Evolutionary conservation across 2,113 vertebrate species (phyloP), one percentile per base, ranked within the genome.

Genomic region (Puffinus mauretanicus): DNA sequence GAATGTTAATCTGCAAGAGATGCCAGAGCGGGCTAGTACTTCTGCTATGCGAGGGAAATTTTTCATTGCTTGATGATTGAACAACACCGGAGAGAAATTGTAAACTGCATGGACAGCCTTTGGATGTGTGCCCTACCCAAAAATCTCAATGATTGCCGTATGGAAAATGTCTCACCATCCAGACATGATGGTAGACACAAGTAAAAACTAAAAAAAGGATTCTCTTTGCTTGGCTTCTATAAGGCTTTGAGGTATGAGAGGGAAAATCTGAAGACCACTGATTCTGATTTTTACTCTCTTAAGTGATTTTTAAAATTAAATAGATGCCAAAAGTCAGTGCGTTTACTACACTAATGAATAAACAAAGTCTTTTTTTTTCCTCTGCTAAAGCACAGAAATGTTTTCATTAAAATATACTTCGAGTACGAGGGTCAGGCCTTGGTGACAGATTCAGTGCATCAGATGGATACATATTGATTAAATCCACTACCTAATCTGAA

Each of bases 401-500:
- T 55, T 91, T 75, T 60, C 30, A 57, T 64, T 69, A 75, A 79
- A 66, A 79, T 8, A 32, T 16, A 46, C 29, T 52, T 72, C 40
- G 10, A 62, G 2, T 14, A 70, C 52, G 29, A 88, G 8, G 9
- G 40, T 71, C 30, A 85, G 58, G 40, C 17, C 34, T 93, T 11
- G 57, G 61, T 67, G 82, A 72, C 42, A 94, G 79, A 80, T 70
- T 86, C 61, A 81, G 70, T 55, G 60, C 78, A 32, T 89, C 30
- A 57, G 36, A 46, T 52, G 34, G 21, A 54, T 16, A 22, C 7
- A 52, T 44, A 90, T 29, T 67, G 92, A 96, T 94, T 96, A 94
- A 76, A 85, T 40, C 55, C 32, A 72, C 66, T 57, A 73, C 62
- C 65, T 64, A 69, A 87, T 58, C 51, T 70, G 94, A 97, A 97